Conservation (phyloP, 2,888 invertebrate genomes). For the Drepana falcataria region DNA sequence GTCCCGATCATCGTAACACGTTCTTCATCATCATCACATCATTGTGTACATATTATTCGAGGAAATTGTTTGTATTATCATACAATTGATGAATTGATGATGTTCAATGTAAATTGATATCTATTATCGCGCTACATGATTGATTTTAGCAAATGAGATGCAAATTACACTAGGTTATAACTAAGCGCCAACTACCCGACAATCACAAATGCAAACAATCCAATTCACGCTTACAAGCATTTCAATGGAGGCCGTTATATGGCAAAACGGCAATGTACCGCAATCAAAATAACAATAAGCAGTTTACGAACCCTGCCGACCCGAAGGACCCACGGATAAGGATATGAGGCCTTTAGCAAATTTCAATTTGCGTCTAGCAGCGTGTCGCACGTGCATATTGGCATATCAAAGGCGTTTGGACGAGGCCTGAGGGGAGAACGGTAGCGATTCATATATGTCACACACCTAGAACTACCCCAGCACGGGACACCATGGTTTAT, state of each 20-base stretch:
- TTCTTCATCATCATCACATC: no score
- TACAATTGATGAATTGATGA: not conserved
- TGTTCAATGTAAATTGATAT: not conserved
- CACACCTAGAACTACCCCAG: not conserved
- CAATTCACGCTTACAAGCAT: not conserved
- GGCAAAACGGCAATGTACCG: not conserved
- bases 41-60: no score
- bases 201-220: not conserved
- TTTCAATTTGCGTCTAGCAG: slow-evolving; percentile 50
- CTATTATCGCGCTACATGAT: not conserved
- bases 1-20: no score
- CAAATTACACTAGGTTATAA: not conserved
- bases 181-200: not conserved
- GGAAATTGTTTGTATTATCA: no score
- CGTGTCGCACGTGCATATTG: slow-evolving; percentile 51
- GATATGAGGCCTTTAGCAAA: slow-evolving; percentile 29
- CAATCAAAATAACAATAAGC: slow-evolving; percentile 1
- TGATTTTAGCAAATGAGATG: not conserved
- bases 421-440: slow-evolving; percentile 9
- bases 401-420: slow-evolving; percentile 41
- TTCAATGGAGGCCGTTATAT: not conserved
- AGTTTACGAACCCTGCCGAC: not conserved
- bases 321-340: slow-evolving; percentile 18
- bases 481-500: no score
- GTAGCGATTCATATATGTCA: not conserved